A percentile compares a stretch with the other conserved stretches of the same genome.
Evolutionary conservation across 2,113 vertebrate genomes (phyloP).

Genomic region (Emberiza fucata): DNA sequence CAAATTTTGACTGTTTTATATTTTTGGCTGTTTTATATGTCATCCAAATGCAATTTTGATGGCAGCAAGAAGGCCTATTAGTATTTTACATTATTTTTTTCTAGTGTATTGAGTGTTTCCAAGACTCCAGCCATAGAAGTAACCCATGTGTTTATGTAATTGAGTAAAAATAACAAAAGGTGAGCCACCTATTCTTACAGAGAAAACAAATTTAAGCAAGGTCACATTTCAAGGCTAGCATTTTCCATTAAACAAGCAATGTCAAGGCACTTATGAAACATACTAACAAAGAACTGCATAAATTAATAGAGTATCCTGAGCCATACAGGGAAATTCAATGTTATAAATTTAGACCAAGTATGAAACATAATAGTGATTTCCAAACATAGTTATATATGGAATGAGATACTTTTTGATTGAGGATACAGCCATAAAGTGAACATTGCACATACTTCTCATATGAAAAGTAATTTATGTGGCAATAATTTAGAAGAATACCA

Average conservation of each 20-base stretch:
- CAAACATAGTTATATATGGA: not conserved
- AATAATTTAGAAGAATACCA: not conserved
- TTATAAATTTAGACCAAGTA: not conserved
- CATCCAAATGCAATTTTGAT: not conserved
- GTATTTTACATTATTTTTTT: not conserved
- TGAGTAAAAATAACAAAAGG: not conserved
- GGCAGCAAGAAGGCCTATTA: not conserved
- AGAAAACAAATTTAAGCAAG: not conserved
- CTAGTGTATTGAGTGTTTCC: not conserved
- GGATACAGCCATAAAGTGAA: not conserved
- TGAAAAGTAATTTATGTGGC: not conserved
- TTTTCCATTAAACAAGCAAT: constrained; percentile 13
- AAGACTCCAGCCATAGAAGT: not conserved
- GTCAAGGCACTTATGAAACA: not conserved
- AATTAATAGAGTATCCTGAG: not conserved
- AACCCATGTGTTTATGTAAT: not conserved
- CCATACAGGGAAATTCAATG: not conserved
- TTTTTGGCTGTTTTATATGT: not conserved
- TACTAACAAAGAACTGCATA: not conserved
- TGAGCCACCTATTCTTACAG: not conserved
- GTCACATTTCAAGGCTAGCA: not conserved
- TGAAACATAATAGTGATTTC: not conserved
- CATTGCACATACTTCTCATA: not conserved
- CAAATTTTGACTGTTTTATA: not conserved
- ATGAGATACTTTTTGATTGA: not conserved